Evolutionary conservation across 53 echinoderm and acorn worm genomes (phyloP), one percentile per base, ranked within the genome.

Genomic region (Paracentrotus lividus): DNA sequence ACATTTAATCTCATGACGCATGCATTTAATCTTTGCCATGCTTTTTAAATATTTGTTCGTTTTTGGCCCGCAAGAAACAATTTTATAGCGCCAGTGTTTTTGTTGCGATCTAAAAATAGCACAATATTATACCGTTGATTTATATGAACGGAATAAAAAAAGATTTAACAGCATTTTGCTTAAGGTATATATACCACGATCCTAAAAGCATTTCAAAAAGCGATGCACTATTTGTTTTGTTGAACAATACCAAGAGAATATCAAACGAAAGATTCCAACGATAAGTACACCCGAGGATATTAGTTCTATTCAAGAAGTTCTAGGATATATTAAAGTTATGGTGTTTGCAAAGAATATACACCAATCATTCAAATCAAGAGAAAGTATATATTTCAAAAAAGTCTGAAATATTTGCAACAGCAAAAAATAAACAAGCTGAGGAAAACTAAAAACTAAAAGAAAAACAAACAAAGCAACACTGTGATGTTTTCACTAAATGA

Each of bases 1-100:
- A 72, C 72, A 72, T 72, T 72, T 72, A 72, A 72, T 72, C 72
- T 72, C 1, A 40, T 72, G 72, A 72, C 72, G 72, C 72, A 72
- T 72, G 72, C 72, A 72, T 72, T 72, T 72, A 72, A 72, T 72
- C 72, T 38, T 20, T n/a, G 21, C 36, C 36, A 72, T 72, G 32
- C 4, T 72, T 40, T 72, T 38, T 2, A 0, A 72, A 32, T 72
- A 32, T 72, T 72, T 72, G 72, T 72, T 38, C 72, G 72, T 40
- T 40, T 72, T 40, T 4, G 36, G 72, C 38, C 72, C 72, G 72
- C 72, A 36, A 72, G 40, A 72, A 72, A 38, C 15, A 72, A 38
- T 72, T 72, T 72, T 72, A 38, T 72, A 72, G 72, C 13, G 36
- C 20, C 36, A 72, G 72, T 72, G 27, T 67, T 69, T 72, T 72